Conservation (phyloP, 2,113 vertebrate species). For the Pelobates fuscus region DNA sequence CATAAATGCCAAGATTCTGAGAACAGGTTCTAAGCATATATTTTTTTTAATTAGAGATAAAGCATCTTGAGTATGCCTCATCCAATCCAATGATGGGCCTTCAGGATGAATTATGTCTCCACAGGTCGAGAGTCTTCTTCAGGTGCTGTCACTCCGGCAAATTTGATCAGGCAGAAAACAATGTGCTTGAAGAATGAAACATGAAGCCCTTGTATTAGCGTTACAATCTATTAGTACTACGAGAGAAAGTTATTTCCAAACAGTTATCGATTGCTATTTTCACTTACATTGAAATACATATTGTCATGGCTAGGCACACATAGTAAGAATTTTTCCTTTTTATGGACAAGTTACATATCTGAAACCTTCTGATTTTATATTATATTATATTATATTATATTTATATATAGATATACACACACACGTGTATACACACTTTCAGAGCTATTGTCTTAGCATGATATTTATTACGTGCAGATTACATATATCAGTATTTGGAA, state of each 20-base stretch:
- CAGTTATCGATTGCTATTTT: slow-evolving; percentile 49
- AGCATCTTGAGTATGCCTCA: slow-evolving; percentile 2
- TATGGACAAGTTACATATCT: not conserved
- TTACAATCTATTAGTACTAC: slow-evolving; percentile 48
- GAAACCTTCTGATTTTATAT: too few species aligned
- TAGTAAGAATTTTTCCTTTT: not conserved
- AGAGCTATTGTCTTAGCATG: too few species aligned
- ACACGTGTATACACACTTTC: not conserved
- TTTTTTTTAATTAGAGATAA: slow-evolving; percentile 31
- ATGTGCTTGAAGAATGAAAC: slow-evolving; percentile 33
- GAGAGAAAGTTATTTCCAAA: slow-evolving; percentile 39
- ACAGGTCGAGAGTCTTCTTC: not conserved
- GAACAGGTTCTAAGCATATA: slow-evolving; percentile 14
- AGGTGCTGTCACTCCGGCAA: slow-evolving; percentile 40
- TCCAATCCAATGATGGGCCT: slow-evolving; percentile 33
- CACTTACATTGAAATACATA: slow-evolving; percentile 40
- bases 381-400: not conserved
- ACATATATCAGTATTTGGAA: too few species aligned
- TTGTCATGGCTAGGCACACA: slow-evolving; percentile 17
- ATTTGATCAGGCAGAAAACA: slow-evolving; percentile 44
- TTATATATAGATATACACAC: not conserved
- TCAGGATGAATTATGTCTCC: slow-evolving; percentile 42
- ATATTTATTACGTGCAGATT: too few species aligned
- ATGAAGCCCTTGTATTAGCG: slow-evolving; percentile 46
- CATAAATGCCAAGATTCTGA: too few species aligned